Evolutionary conservation across 37 sponge, comb jelly and placozoan species (phyloP), one percentile per base, ranked within the genome.

Genomic region (Aplysina aerophoba): DNA sequence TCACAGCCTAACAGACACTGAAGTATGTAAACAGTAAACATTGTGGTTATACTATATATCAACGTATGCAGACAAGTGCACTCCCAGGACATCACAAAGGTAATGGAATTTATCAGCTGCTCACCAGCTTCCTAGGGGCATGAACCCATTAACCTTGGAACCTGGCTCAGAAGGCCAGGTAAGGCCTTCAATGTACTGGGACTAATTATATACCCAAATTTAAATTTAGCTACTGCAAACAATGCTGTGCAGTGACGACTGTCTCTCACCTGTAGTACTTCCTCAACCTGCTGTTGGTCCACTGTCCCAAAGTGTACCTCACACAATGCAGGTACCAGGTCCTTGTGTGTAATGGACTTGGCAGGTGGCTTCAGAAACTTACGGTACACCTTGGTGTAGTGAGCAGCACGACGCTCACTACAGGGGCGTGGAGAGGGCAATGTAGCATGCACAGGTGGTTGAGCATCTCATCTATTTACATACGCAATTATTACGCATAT

Each of bases 381-480:
- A 36, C 73, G 73, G 61, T 87, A 91, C 21, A 84, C 55, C 55
- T 79, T 87, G 6, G 80, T 62, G 77, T 79, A 91, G 71, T 80
- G 81, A 20, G 68, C 20, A 75, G 72, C 85, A 21, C 84, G 36
- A 0, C 83, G 68, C 36, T 83, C 50, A 39, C 91, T 90, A 62
- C 44, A 57, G 50, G 28, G 35, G 17, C 16, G 21, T 12, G 33
- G 34, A 22, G 4, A 25, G n/a, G n/a, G n/a, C n/a, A n/a, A n/a
- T n/a, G n/a, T n/a, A n/a, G n/a, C n/a, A n/a, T n/a, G n/a, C n/a
- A n/a, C n/a, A n/a, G n/a, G n/a, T n/a, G n/a, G n/a, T n/a, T n/a
- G n/a, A n/a, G n/a, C n/a, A n/a, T n/a, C n/a, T n/a, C n/a, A n/a
- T n/a, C n/a, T n/a, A n/a, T n/a, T n/a, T n/a, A n/a, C n/a, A n/a